Base-by-base conservation (phyloP, 2,888 invertebrate species). In the Neuroscelio doddi region DNA sequence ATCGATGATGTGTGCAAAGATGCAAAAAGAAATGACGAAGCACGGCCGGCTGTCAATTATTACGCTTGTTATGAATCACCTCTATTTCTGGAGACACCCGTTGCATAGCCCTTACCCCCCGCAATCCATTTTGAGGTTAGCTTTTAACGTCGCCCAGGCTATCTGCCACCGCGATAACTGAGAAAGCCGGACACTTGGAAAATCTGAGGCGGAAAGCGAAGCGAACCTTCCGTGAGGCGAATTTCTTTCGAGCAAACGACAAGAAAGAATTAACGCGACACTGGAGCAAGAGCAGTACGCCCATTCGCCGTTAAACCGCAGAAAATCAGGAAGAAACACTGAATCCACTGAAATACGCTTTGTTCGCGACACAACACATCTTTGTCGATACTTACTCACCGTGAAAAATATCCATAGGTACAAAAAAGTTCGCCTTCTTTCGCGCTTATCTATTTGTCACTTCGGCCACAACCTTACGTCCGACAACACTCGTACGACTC, bases 41-140 rank as follows among this genome's bases (percentile, higher is more conserved):
- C 50, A 32, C 21, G 45, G 17, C 30, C 24, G 55, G 49, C 74
- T 74, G 74, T 73, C 74, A 74, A 64, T 70, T 55, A 61, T 52
- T 50, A 42, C 41, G 29, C 56, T 32, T 71, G 70, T 74, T 71
- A 73, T 81, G 81, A 81, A 79, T 81, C 81, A 81, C 71, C 72
- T 76, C 80, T 81, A 81, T 81, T 80, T 81, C 72, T 71, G 76
- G 78, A 77, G 74, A 73, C 73, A 76, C 77, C 76, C 80, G 75
- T 74, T 75, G 73, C 69, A 69, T 72, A 67, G 68, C 53, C 69
- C 62, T 64, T 57, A 66, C 63, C 69, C 57, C 45, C 55, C 49
- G 62, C 29, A 36, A 38, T 5, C 17, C 29, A 45, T 69, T 80
- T 79, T 77, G 75, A 80, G 81, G 81, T 81, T 80, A 81, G 68